Conservation (phyloP, 2,888 invertebrate genomes). For the Unio delphinus region DNA sequence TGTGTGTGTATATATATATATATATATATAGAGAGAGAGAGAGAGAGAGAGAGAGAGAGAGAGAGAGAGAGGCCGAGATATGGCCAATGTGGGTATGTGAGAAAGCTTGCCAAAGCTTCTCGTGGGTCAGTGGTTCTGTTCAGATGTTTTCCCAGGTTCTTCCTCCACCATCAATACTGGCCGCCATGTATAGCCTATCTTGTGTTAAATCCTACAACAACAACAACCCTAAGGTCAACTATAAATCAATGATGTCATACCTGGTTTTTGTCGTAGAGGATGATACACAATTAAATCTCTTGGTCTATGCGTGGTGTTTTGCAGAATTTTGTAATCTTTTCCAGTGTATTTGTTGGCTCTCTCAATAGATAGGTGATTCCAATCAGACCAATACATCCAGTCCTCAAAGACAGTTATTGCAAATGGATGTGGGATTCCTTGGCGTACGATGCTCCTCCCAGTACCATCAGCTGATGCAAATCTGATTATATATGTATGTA, state of each 20-base stretch:
- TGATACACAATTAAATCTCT: constrained; percentile 95
- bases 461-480: constrained; percentile 87
- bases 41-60: too few species aligned
- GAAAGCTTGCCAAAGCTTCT: too few species aligned
- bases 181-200: too few species aligned
- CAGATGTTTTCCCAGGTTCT: too few species aligned
- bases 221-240: background rate
- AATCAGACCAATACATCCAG: constrained; percentile 94
- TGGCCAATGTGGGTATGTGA: too few species aligned
- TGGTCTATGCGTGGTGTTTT: constrained; percentile 95
- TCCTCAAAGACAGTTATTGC: constrained; percentile 73
- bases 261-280: constrained; percentile 83
- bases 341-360: constrained; percentile 90
- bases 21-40: too few species aligned
- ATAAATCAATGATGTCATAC: constrained; percentile 31
- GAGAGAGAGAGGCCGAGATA: too few species aligned
- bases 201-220: too few species aligned
- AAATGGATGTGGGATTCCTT: constrained; percentile 94
- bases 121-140: too few species aligned
- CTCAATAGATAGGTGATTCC: constrained; percentile 95
- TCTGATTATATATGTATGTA: constrained; percentile 33
- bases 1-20: too few species aligned
- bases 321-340: constrained; percentile 79
- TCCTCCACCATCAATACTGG: too few species aligned
- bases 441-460: constrained; percentile 81